Evolutionary conservation across 2,797 vertebrate species (phyloP), one percentile per base, ranked within the genome.

Genomic region (Limosa lapponica): DNA sequence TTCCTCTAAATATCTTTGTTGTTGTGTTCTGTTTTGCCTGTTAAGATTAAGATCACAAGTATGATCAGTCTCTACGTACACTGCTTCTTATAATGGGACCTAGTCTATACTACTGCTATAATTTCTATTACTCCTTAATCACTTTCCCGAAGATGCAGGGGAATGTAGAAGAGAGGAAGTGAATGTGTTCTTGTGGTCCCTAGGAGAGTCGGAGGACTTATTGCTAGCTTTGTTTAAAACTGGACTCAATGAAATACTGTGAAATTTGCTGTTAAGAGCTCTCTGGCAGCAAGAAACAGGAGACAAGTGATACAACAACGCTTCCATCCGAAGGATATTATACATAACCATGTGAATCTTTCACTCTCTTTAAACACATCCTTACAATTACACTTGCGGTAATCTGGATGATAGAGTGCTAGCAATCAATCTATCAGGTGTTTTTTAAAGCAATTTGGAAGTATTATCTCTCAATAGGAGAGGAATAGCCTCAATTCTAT

Each of bases 211-310:
- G 37, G 25, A 91, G 20, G 48, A 84, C 64, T 87, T 57, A 11
- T 82, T 69, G 34, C 24, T 89, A 64, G 27, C 20, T 72, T 87
- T 75, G 39, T 70, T 95, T 93, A 72, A 75, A 85, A 79, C 16
- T 24, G 14, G 22, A 41, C 36, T 90, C 15, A 57, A 36, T 13
- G 14, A 95, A 95, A 88, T 64, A 25, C 18, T 71, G 16, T 1
- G 10, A 87, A 87, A 80, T 85, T 84, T 87, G 14, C 70, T 67
- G 20, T 72, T 59, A 79, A 82, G 48, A 70, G 17, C 18, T 80
- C 39, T 72, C 46, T 70, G 22, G 23, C 14, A 77, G 25, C 43
- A 80, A 30, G 37, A 91, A 91, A 55, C 44, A 59, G 36, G 27
- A 65, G 32, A 71, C 0, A 4, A 82, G 46, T 61, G 28, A 20